A percentile compares a stretch with the other conserved stretches of the same genome.
Evolutionary conservation across 2,797 vertebrate species (phyloP).

Genomic region (Xenopus petersii): DNA sequence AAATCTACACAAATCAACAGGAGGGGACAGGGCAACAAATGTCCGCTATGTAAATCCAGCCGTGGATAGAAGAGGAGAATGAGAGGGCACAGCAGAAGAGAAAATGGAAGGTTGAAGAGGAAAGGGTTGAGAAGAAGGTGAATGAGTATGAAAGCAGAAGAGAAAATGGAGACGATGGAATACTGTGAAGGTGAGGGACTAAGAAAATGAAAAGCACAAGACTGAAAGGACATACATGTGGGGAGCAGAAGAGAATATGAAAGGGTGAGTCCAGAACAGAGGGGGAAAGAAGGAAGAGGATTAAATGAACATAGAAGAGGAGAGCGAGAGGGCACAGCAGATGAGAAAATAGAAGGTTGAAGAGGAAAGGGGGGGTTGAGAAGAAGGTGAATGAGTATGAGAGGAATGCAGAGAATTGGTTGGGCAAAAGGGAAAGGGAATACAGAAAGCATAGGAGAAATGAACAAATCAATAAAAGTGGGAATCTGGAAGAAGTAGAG

Average conservation of each 20-base stretch:
- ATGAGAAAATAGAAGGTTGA: neutral
- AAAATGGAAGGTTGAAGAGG: too few species aligned
- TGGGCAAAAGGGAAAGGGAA: neutral
- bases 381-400: neutral
- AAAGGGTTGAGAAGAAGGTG: neutral
- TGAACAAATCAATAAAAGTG: neutral
- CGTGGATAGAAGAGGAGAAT: neutral
- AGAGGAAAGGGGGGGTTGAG: neutral
- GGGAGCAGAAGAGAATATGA: neutral
- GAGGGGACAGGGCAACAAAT: too few species aligned
- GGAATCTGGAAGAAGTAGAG: neutral
- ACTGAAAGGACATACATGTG: neutral
- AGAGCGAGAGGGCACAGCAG: neutral
- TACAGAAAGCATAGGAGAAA: neutral
- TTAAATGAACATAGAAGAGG: neutral
- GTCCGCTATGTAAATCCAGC: too few species aligned
- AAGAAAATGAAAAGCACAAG: neutral
- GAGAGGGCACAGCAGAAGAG: neutral
- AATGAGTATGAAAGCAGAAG: neutral
- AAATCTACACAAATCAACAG: too few species aligned
- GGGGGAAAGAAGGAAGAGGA: neutral
- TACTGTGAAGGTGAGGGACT: too few species aligned
- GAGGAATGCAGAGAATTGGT: neutral
- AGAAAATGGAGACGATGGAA: too few species aligned
- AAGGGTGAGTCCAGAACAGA: neutral